Conservation (phyloP, 2,888 invertebrate species). For the Eristalis pertinax region DNA sequence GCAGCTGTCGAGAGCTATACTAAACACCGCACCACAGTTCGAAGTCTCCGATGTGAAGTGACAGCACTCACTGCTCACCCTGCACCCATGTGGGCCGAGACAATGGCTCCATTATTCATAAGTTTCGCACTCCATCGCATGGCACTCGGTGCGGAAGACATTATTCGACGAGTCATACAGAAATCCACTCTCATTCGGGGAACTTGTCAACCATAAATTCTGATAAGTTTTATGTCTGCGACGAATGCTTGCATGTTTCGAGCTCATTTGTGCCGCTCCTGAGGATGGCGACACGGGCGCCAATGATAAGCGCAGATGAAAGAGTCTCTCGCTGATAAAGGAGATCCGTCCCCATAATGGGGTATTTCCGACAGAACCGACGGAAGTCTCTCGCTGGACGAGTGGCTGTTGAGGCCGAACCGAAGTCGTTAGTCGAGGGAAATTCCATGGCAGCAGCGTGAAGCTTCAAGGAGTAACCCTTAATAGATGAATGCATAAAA, state of each 20-base stretch:
- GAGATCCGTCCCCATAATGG: neutral
- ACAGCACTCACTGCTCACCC: neutral
- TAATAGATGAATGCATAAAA: neutral
- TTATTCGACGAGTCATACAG: conserved; percentile 4
- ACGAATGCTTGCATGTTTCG: conserved; percentile 9
- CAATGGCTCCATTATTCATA: neutral
- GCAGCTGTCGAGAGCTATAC: too few relatives aligned
- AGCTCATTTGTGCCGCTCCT: neutral
- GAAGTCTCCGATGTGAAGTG: neutral
- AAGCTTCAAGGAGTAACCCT: neutral
- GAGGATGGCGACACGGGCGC: neutral
- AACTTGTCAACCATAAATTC: conserved; percentile 18
- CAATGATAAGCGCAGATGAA: neutral
- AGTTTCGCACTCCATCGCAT: conserved; percentile 19
- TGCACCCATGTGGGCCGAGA: neutral
- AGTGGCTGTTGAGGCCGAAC: too few relatives aligned
- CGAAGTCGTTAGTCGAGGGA: neutral
- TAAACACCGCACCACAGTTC: neutral
- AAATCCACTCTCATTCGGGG: neutral
- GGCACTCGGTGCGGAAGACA: conserved; percentile 23
- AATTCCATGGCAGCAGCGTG: neutral
- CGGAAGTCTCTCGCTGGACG: neutral
- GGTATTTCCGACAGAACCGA: neutral
- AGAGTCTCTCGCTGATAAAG: neutral
- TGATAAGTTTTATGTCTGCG: conserved; percentile 1